Evolutionary conservation across 2,113 vertebrate species (phyloP).

Genomic region (Pangasianodon gigas): DNA sequence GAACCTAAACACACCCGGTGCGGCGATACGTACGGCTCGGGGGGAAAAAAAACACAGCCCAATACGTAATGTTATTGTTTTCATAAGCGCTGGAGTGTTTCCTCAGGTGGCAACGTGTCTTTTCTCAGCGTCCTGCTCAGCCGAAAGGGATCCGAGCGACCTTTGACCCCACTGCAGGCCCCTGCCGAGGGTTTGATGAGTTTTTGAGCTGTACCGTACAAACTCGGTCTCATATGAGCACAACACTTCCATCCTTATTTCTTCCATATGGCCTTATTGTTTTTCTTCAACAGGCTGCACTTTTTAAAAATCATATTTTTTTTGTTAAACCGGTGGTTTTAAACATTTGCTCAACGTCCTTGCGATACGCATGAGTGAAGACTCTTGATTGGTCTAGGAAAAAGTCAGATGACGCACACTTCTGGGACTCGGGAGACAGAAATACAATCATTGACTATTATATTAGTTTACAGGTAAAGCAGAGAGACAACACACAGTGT

Average conservation of each 20-base stretch:
- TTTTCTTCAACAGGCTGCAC: conserved; percentile 24
- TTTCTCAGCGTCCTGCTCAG: conserved; percentile 25
- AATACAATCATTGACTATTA: not conserved
- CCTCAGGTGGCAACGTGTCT: conserved; percentile 34
- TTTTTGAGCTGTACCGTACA: conserved; percentile 68
- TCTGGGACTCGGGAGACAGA: not conserved
- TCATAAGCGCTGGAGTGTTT: conserved; percentile 24
- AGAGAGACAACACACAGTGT: not conserved
- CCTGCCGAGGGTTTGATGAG: conserved; percentile 64
- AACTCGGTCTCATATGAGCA: conserved; percentile 70
- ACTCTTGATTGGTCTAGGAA: not conserved
- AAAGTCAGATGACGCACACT: not conserved
- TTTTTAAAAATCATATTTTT: conserved; percentile 35
- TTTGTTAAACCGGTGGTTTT: not conserved
- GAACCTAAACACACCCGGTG: conserved; percentile 12
- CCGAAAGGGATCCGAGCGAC: conserved; percentile 50
- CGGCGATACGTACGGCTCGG: not conserved
- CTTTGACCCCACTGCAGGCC: conserved; percentile 58
- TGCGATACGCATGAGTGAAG: conserved; percentile 22
- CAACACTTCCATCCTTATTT: conserved; percentile 67
- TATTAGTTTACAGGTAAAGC: conserved; percentile 31
- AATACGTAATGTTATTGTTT: conserved; percentile 16
- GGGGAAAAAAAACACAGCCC: not conserved
- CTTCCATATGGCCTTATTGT: conserved; percentile 75
- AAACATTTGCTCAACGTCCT: not conserved